Evolutionary conservation across 2,888 invertebrate species (phyloP), one percentile per base, ranked within the genome.

Genomic region (Drosophila multiciliata): DNA sequence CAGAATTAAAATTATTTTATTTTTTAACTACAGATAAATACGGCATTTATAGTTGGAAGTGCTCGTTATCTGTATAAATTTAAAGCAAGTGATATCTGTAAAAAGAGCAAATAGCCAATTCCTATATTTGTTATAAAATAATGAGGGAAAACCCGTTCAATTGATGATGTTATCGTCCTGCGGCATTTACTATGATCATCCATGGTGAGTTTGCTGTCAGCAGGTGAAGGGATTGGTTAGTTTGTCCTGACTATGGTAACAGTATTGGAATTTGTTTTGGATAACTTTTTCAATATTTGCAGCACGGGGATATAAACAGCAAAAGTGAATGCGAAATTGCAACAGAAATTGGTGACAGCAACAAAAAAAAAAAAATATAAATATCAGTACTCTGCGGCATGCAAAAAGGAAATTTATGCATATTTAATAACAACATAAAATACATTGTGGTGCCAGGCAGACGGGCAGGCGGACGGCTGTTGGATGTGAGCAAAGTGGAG

Each of bases 381-480:
- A 38, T 7, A 17, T 17, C 23, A 7, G 20, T 42, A 40, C 49
- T 49, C 20, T 67, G 67, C 50, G 68, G 73, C 78, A 75, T 49
- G 57, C 65, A 80, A 75, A 86, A 76, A 82, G 75, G 65, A 82
- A 87, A 87, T 80, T 87, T 86, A 87, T 86, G 87, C 85, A 86
- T 87, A 86, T 86, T 86, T 86, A 86, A 86, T 86, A 86, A 80
- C 70, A 87, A 85, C 83, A 85, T 74, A 60, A 77, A 80, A 68
- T 75, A 73, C 77, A 74, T 79, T 79, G 69, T 71, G 63, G 68
- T 42, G 75, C 35, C 61, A 40, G 62, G 11, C 59, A 33, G 63
- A 11, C 57, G 12, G 57, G 29, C 53, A 26, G 68, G 49, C 57
- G 42, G 62, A 7, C 40, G 32, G 50, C 35, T 40, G 20, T 15